Base-by-base conservation (phyloP, 2,888 invertebrate genomes). In the Spilosoma lubricipeda region DNA sequence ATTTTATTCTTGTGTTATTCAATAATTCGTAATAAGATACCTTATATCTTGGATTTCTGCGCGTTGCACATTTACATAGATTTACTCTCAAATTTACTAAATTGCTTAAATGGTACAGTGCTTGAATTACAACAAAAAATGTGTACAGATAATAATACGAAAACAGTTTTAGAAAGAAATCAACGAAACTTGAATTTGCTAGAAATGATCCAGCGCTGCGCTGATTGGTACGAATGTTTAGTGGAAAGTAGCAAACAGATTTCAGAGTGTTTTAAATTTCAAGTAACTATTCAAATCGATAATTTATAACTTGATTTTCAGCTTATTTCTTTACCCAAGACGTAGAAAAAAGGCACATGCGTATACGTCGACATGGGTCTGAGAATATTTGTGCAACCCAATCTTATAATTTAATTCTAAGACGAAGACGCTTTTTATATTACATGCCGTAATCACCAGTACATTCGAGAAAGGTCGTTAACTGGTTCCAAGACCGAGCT, bases 201-300 rank as follows among this genome's bases (percentile, higher is more conserved):
- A 23, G 27, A 13, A 68, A 30, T 33, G 11, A 11, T 68, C 1
- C 45, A 33, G 20, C 23, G n/a, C 11, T 68, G 45, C 27, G 27
- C 48, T 48, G 23, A 30, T 13, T 1, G 48, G 2, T 80, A 81
- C 27, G 56, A 72, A 65, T 63, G 1, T 33, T 66, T 80, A 33
- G 36, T 71, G 9, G 64, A 20, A 13, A 76, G 74, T 30, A 66
- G 79, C 65, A 64, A 77, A 23, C 30, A 70, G 11, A 33, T 80
- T 9, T 71, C 67, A 18, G 42, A 33, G 5, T 68, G 68, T 33
- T 68, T 68, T 33, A 48, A 68, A 33, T 20, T 33, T 52, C 68
- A 69, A 67, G 67, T 67, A 67, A 30, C 45, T 67, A 42, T 67
- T 67, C n/a, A n/a, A n/a, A n/a, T n/a, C n/a, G n/a, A n/a, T n/a